Conservation (phyloP, 1,140 invertebrate genomes). For the Ceratina calcarata region DNA sequence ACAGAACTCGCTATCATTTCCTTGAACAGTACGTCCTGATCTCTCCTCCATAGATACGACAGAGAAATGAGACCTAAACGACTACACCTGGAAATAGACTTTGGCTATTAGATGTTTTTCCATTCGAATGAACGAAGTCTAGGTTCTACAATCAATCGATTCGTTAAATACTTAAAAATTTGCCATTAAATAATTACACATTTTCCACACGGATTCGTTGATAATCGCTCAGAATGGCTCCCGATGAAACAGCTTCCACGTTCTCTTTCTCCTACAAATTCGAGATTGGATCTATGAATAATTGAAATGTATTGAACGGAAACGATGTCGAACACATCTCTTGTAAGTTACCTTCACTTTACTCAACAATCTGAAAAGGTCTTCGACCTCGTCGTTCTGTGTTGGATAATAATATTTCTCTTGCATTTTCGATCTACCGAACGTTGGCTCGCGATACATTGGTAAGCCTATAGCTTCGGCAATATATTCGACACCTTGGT, state of each 20-base stretch:
- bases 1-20: conserved; percentile 98
- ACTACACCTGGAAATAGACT: conserved; percentile 86
- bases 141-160: not conserved
- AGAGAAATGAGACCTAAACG: conserved; percentile 93
- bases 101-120: conserved; percentile 26
- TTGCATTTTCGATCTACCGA: conserved; percentile 89
- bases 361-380: conserved; percentile 92
- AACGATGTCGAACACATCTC: conserved; percentile 8
- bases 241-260: conserved; percentile 96
- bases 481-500: conserved; percentile 95
- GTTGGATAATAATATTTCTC: conserved; percentile 92
- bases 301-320: too few relatives aligned
- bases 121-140: not conserved
- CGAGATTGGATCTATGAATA: too few relatives aligned
- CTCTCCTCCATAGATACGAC: conserved; percentile 95
- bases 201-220: conserved; percentile 98
- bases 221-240: conserved; percentile 98
- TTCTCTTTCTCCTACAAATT: conserved; percentile 86
- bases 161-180: conserved; percentile 21
- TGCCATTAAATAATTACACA: conserved; percentile 87
- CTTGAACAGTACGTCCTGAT: conserved; percentile 96
- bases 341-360: conserved; percentile 87
- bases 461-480: conserved; percentile 96
- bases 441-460: conserved; percentile 91
- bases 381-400: conserved; percentile 98